Percentiles rank a stretch among this genome's conserved stretches.
Conservation (phyloP, 2,888 invertebrate species). For the Erpobdella octoculata region DNA sequence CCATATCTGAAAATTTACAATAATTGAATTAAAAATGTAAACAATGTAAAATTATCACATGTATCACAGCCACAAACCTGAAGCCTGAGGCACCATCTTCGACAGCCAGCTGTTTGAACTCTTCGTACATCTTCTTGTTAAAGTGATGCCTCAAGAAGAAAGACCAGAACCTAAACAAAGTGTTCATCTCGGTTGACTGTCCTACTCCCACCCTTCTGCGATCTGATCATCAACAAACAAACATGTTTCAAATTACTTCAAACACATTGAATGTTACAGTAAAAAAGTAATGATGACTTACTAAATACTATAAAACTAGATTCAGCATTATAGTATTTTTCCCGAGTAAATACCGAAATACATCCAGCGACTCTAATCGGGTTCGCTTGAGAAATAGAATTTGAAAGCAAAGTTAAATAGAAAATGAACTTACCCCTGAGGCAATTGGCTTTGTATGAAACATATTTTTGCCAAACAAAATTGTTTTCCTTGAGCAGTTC, state of each 20-base stretch:
- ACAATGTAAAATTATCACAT: too few species aligned
- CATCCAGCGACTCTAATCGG: too few species aligned
- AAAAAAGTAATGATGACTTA: neutral
- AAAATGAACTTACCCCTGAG: conserved; percentile 64
- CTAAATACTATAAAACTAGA: neutral
- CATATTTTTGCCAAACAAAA: conserved; percentile 94
- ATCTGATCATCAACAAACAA: neutral
- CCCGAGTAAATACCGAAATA: too few species aligned
- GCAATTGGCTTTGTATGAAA: conserved; percentile 87
- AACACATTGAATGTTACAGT: neutral
- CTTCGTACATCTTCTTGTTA: conserved; percentile 93
- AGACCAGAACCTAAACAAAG: conserved; percentile 97
- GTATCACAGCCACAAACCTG: conserved; percentile 49
- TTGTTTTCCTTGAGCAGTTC: conserved; percentile 87
- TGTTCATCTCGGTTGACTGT: conserved; percentile 97
- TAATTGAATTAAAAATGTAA: neutral
- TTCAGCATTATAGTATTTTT: too few species aligned
- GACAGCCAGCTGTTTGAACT: conserved; percentile 81
- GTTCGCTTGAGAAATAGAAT: too few species aligned
- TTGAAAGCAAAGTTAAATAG: too few species aligned
- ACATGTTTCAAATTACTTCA: neutral
- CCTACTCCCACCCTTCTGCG: conserved; percentile 68
- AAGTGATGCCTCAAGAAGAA: conserved; percentile 97
- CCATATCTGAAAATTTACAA: conserved; percentile 55
- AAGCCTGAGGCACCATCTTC: conserved; percentile 83